phyloP scores from a whole-genome alignment of 2,888 invertebrate species.

The Ischnura elegans region DNA sequence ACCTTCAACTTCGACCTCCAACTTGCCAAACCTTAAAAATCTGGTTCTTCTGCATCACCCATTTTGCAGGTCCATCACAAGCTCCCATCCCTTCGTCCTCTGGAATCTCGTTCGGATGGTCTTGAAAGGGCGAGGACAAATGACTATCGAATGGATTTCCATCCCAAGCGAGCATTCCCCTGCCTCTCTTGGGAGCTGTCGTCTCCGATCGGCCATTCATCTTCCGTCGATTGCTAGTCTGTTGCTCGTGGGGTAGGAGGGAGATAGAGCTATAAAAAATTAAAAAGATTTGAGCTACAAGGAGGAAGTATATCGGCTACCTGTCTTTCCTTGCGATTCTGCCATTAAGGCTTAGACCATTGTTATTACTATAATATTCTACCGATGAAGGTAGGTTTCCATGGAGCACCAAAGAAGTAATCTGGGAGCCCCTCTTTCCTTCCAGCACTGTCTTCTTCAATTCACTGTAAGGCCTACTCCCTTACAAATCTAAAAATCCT shows the following conservation, averaged over 20 bases:
- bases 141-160: not conserved
- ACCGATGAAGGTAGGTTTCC: no score
- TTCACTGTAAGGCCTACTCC: no score
- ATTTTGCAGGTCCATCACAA: not conserved
- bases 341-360: no score
- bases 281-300: not conserved
- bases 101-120: not conserved
- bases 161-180: not conserved
- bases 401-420: no score
- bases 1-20: constrained; percentile 3
- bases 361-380: no score
- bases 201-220: not conserved
- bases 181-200: not conserved
- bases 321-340: not conserved
- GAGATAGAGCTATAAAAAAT: not conserved
- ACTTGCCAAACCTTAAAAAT: not conserved
- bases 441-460: no score
- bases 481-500: no score
- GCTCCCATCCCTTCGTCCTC: not conserved
- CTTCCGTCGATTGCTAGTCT: not conserved
- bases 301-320: not conserved
- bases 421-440: no score
- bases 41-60: not conserved
- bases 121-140: not conserved
- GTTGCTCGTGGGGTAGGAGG: not conserved